A percentile compares a stretch with the other conserved stretches of the same genome.
Evolutionary conservation across 2,888 invertebrate species (phyloP).

Genomic region (Saturnia pavonia): DNA sequence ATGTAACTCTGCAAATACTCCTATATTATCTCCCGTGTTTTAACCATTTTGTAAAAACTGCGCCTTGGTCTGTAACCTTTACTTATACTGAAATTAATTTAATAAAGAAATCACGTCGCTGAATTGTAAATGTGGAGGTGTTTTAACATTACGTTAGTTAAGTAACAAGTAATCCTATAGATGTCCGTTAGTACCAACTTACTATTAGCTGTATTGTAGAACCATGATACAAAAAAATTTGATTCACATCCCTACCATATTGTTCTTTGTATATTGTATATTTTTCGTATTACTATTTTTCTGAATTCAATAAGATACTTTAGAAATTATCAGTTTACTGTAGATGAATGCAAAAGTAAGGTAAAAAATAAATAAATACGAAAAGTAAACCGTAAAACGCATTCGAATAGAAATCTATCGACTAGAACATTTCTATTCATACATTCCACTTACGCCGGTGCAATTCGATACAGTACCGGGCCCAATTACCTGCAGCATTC

Average conservation of each 20-base stretch:
- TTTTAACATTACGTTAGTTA: no score
- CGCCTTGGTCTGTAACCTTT: not conserved
- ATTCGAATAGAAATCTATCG: not conserved
- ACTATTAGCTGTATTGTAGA: not conserved
- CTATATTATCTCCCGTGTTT: not conserved
- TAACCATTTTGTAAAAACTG: not conserved
- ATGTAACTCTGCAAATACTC: not conserved
- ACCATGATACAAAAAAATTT: not conserved
- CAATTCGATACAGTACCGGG: constrained; percentile 14
- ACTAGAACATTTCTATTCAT: constrained; percentile 9
- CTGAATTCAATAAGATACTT: not conserved
- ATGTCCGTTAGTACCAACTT: not conserved
- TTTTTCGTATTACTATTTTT: not conserved
- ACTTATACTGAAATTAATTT: not conserved
- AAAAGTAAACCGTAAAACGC: not conserved
- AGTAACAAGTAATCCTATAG: no score
- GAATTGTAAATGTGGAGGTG: not conserved
- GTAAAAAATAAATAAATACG: not conserved
- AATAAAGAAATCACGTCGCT: not conserved
- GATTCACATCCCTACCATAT: not conserved
- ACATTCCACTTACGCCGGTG: constrained; percentile 10
- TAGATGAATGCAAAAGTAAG: not conserved
- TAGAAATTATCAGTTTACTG: not conserved
- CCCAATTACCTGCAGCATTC: constrained; percentile 24
- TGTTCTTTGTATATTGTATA: not conserved